Conservation (phyloP, 2,888 invertebrate species). For the Hypomecis atomaria region DNA sequence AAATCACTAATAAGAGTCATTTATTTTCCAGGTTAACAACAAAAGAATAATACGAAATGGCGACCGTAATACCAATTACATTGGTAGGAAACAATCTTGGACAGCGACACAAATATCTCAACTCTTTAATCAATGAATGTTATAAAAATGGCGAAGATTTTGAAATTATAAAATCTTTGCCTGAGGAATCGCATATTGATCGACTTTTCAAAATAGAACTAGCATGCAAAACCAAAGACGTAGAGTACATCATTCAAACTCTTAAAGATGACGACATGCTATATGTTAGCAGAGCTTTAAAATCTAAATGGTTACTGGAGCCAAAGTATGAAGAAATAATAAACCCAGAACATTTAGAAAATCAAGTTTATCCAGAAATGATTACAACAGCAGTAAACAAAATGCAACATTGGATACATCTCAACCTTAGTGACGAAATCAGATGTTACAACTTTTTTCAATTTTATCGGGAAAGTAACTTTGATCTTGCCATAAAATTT, state of each 20-base stretch:
- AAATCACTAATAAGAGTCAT: too few relatives aligned
- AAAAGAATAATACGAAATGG: constrained; percentile 1
- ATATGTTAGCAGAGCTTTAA: constrained; percentile 44
- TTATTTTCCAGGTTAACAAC: too few relatives aligned
- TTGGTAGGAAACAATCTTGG: constrained; percentile 43
- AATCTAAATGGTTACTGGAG: constrained; percentile 43
- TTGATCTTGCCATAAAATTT: constrained; percentile 57
- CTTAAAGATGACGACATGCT: constrained; percentile 44
- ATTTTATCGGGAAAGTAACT: constrained; percentile 52
- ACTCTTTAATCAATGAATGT: constrained; percentile 32
- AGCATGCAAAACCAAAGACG: constrained; percentile 37
- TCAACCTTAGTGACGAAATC: constrained; percentile 45
- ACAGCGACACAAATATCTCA: constrained; percentile 48
- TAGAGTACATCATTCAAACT: constrained; percentile 35
- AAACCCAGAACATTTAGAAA: constrained; percentile 40
- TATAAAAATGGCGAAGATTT: constrained; percentile 20
- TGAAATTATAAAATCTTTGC: constrained; percentile 15
- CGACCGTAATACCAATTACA: constrained; percentile 21
- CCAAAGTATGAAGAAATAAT: constrained; percentile 34
- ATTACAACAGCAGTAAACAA: constrained; percentile 42
- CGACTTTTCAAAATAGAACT: constrained; percentile 44
- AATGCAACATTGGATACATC: constrained; percentile 41
- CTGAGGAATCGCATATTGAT: constrained; percentile 38
- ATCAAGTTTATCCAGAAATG: constrained; percentile 42
- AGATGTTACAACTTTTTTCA: constrained; percentile 61